Conservation (phyloP, 2,113 vertebrate species). For the Notarius lentiginosus region DNA sequence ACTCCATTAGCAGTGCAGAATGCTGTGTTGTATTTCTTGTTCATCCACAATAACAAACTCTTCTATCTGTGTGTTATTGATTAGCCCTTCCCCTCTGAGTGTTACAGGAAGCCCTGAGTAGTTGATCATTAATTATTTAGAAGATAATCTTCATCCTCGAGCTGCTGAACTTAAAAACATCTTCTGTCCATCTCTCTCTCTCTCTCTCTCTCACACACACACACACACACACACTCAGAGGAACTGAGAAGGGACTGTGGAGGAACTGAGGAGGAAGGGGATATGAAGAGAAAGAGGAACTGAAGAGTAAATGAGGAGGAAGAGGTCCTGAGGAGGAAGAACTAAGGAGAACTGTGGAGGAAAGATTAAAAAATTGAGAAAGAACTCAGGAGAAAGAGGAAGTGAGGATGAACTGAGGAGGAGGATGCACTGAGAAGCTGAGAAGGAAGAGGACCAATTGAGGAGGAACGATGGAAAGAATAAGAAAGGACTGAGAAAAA, state of each 20-base stretch:
- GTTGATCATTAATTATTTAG: constrained; percentile 17
- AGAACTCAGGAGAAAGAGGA: not conserved
- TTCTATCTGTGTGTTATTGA: constrained; percentile 14
- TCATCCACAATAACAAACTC: not conserved
- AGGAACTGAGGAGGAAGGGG: not conserved
- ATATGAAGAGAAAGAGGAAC: not conserved
- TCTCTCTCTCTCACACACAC: not conserved
- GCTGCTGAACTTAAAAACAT: not conserved
- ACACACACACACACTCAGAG: not conserved
- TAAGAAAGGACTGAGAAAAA: too few relatives aligned
- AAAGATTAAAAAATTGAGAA: not conserved
- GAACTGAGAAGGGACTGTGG: not conserved
- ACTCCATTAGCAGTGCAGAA: constrained; percentile 14
- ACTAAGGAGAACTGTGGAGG: not conserved
- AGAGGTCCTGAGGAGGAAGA: not conserved
- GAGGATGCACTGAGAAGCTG: too few relatives aligned
- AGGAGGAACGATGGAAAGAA: not conserved
- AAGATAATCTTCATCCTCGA: not conserved
- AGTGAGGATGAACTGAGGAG: not conserved
- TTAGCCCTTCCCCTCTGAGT: not conserved
- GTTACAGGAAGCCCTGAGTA: constrained; percentile 26
- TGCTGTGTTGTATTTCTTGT: constrained; percentile 27
- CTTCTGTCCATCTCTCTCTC: not conserved
- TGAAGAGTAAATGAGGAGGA: not conserved
- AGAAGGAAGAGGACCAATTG: too few relatives aligned